Evolutionary conservation across 2,113 vertebrate species (phyloP).

Genomic region (Takifugu bimaculatus): DNA sequence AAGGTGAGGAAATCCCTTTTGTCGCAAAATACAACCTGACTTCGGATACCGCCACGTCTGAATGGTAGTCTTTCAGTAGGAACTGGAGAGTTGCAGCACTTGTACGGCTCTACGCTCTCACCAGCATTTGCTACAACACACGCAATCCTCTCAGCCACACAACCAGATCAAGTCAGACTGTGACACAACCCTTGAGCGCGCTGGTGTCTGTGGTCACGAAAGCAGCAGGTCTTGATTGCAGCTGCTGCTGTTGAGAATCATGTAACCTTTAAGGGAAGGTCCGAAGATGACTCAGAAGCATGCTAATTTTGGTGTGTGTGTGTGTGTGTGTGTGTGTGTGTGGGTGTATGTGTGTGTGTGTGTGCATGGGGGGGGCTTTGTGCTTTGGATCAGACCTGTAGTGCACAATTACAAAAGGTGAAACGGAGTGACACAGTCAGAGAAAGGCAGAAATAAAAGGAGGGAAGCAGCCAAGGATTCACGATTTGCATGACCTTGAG

Average conservation of each 20-base stretch:
- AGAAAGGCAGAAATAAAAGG: constrained; percentile 4
- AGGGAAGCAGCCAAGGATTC: constrained; percentile 14
- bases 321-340: too few species aligned
- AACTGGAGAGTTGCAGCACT: too few species aligned
- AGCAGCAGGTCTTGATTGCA: constrained; percentile 57
- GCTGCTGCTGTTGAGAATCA: constrained; percentile 67
- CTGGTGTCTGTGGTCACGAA: constrained; percentile 53
- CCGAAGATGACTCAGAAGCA: constrained; percentile 69
- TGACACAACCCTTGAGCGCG: constrained; percentile 43
- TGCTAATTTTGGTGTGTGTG: constrained; percentile 63
- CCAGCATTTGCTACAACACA: too few species aligned
- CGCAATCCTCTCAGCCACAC: constrained; percentile 13
- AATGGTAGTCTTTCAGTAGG: too few species aligned
- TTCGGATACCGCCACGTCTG: too few species aligned
- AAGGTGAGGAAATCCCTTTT: too few species aligned
- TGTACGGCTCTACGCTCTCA: too few species aligned
- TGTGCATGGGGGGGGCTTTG: constrained; percentile 27
- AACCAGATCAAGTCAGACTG: constrained; percentile 34
- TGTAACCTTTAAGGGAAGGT: constrained; percentile 75
- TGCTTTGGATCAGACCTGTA: constrained; percentile 61
- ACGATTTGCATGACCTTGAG: constrained; percentile 21
- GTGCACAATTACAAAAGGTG: constrained; percentile 65
- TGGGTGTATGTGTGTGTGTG: too few species aligned
- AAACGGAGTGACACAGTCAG: constrained; percentile 48
- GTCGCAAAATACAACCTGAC: too few species aligned